Base-by-base conservation (phyloP, 2,888 invertebrate genomes). In the Heliconius charithonia region DNA sequence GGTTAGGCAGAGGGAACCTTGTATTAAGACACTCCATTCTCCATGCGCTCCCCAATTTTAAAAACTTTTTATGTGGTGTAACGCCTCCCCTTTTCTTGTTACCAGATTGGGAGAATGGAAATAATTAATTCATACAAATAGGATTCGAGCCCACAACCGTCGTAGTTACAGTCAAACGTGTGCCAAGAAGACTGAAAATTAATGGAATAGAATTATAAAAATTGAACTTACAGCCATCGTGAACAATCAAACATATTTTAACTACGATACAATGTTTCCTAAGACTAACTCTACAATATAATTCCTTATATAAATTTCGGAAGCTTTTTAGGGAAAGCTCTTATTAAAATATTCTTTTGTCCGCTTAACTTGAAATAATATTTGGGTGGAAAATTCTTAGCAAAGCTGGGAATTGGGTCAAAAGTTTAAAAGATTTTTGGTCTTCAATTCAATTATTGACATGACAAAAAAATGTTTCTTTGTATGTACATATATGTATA, bases 291-390 rank as follows among this genome's bases (percentile, higher is more conserved):
- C 19, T 41, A 63, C 27, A 27, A n/a, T 37, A 59, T 62, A 73
- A n/a, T 74, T 74, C 45, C 12, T 65, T 74, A 63, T 45, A 65
- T 41, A 74, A 74, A 63, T 27, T 63, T 63, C 41, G 37, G 62
- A 41, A 63, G 63, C 63, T 63, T 63, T 74, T 27, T 62, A 74
- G 63, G 25, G 63, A 56, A 72, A 72, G 59, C 72, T 72, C 72
- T 72, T 72, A 72, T 74, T 65, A 74, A 74, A 74, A 74, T 74
- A 74, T 74, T 74, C 63, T 74, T 74, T 74, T 74, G 74, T 74
- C 63, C 63, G 74, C 62, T 74, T 74, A 65, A 74, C 63, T 74
- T 74, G 27, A 74, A 37, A 66, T 73, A 73, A 78, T 56, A 77
- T 74, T 78, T 74, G 27, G 67, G 73, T 56, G 41, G 25, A 78